A percentile compares a stretch with the other conserved stretches of the same genome.
phyloP scores from a whole-genome alignment of 2,797 vertebrate species.

The Heterohyrax brucei region DNA sequence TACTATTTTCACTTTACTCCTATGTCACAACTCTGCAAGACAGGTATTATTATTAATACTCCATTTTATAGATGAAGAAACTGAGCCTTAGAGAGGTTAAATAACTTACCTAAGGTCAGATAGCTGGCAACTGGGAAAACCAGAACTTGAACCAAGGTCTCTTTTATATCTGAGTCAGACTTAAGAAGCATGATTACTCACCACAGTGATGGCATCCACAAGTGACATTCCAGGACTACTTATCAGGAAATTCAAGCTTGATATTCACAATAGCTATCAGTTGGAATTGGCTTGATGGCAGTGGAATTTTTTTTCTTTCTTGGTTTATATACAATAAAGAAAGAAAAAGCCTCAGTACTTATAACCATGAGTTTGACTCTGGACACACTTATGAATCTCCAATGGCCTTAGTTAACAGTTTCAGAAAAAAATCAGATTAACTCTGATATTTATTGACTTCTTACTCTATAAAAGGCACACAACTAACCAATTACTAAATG shows the following conservation, averaged over 20 bases:
- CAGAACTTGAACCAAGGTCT: constrained; percentile 31
- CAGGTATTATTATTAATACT: not conserved
- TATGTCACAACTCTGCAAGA: not conserved
- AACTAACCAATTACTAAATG: constrained; percentile 38
- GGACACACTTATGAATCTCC: not conserved
- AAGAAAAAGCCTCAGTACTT: not conserved
- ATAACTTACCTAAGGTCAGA: not conserved
- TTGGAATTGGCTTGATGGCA: too few relatives aligned
- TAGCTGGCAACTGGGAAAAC: not conserved
- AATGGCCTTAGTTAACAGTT: not conserved
- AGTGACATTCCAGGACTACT: not conserved
- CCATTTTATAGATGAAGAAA: too few relatives aligned
- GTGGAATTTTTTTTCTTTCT: too few relatives aligned
- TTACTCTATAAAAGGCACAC: not conserved
- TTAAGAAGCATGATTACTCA: constrained; percentile 49
- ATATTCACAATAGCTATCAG: not conserved
- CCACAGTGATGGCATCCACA: not conserved
- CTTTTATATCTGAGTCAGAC: constrained; percentile 34
- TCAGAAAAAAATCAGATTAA: constrained; percentile 34
- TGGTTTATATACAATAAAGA: too few relatives aligned
- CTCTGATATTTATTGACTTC: constrained; percentile 16
- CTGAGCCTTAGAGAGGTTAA: too few relatives aligned
- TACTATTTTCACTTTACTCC: constrained; percentile 26
- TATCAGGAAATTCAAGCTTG: not conserved
- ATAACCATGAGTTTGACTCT: not conserved